Percentiles rank a stretch among this genome's conserved stretches.
phyloP scores from a whole-genome alignment of 2,888 invertebrate species.

The Anticlea derivata region DNA sequence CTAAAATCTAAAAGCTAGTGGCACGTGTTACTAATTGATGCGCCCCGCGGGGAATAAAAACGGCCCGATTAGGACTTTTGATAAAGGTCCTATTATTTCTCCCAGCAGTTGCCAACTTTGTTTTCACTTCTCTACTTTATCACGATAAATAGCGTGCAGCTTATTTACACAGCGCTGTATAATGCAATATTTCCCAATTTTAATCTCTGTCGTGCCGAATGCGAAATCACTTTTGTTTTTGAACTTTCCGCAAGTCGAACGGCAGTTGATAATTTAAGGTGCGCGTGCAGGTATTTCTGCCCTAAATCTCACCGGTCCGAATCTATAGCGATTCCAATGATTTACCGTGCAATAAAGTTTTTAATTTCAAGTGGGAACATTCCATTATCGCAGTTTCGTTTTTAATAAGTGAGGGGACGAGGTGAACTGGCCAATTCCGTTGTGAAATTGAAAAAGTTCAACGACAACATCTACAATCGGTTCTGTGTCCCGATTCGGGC shows the following conservation, averaged over 20 bases:
- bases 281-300: conserved; percentile 43
- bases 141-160: conserved; percentile 35
- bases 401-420: conserved; percentile 58
- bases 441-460: conserved; percentile 68
- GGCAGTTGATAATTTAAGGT: conserved; percentile 54
- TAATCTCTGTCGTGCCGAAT: conserved; percentile 40
- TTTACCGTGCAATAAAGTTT: conserved; percentile 63
- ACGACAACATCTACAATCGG: conserved; percentile 58
- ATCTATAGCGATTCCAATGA: conserved; percentile 49
- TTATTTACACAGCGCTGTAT: conserved; percentile 39
- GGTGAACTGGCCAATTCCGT: conserved; percentile 57
- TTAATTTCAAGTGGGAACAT: conserved; percentile 63
- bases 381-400: conserved; percentile 62
- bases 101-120: conserved; percentile 32
- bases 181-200: conserved; percentile 49
- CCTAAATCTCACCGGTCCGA: conserved; percentile 52
- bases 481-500: conserved; percentile 21
- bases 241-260: conserved; percentile 42
- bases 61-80: conserved; percentile 57
- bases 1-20: conserved; percentile 63
- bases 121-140: conserved; percentile 36
- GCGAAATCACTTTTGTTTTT: conserved; percentile 53
- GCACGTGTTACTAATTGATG: conserved; percentile 77
- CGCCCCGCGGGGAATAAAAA: conserved; percentile 69
- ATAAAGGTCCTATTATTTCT: conserved; percentile 33